A percentile compares a stretch with the other conserved stretches of the same genome.
Conservation (phyloP, 2,113 vertebrate species). For the Spilogale gracilis region DNA sequence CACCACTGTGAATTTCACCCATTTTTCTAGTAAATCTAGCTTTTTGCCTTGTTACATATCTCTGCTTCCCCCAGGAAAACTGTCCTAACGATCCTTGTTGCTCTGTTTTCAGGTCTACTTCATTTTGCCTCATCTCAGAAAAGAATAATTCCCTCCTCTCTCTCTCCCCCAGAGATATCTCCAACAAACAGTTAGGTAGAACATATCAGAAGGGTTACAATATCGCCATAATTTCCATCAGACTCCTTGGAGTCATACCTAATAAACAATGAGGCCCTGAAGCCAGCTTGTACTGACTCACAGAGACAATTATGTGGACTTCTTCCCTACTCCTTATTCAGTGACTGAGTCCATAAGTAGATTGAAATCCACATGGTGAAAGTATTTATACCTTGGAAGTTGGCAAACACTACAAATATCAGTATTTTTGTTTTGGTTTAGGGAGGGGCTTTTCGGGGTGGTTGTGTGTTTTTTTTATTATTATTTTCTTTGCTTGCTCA, state of each 20-base stretch:
- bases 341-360: background rate
- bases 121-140: background rate
- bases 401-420: background rate
- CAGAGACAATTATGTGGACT: background rate
- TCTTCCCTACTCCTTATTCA: background rate
- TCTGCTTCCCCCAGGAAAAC: background rate
- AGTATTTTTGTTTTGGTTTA: background rate
- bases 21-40: background rate
- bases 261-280: background rate
- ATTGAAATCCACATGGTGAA: background rate
- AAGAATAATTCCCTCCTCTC: background rate
- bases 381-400: background rate
- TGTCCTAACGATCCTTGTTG: background rate
- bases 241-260: background rate
- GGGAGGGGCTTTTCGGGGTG: background rate
- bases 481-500: background rate
- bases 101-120: background rate
- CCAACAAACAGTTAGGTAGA: background rate
- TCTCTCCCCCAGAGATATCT: background rate
- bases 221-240: background rate
- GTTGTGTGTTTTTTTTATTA: background rate
- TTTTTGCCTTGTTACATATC: background rate
- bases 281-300: background rate
- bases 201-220: background rate
- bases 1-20: background rate